Percentiles rank a stretch among this genome's conserved stretches.
Conservation (phyloP, 2,113 vertebrate genomes). For the Megaceryle torquata region DNA sequence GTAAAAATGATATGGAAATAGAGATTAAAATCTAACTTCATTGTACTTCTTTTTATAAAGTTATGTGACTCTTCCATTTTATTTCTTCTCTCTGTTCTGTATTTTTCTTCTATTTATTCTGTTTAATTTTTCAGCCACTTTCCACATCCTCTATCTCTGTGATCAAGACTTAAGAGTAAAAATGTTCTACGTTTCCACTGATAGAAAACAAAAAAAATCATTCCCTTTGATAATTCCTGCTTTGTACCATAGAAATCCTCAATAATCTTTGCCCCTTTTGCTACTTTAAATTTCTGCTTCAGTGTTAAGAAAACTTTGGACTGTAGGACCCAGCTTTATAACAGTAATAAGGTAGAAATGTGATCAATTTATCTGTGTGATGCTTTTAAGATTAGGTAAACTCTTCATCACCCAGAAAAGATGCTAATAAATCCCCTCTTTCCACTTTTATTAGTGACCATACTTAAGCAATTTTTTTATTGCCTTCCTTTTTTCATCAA, state of each 20-base stretch:
- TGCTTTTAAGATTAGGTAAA: not conserved
- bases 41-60: not conserved
- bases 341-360: not conserved
- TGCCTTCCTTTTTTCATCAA: not conserved
- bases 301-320: not conserved
- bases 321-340: not conserved
- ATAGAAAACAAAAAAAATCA: not conserved
- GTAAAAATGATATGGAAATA: not conserved
- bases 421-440: not conserved
- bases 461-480: not conserved
- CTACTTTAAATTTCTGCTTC: not conserved
- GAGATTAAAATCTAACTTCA: not conserved
- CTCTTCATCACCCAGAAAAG: not conserved
- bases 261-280: not conserved
- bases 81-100: not conserved
- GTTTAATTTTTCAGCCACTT: not conserved
- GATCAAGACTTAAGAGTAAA: too few relatives aligned
- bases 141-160: not conserved
- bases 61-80: not conserved
- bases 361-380: not conserved
- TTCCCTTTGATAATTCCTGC: not conserved
- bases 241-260: not conserved
- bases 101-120: not conserved
- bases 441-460: not conserved
- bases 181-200: not conserved